phyloP scores from a whole-genome alignment of 2,888 invertebrate species.

The Sicus ferrugineus region DNA sequence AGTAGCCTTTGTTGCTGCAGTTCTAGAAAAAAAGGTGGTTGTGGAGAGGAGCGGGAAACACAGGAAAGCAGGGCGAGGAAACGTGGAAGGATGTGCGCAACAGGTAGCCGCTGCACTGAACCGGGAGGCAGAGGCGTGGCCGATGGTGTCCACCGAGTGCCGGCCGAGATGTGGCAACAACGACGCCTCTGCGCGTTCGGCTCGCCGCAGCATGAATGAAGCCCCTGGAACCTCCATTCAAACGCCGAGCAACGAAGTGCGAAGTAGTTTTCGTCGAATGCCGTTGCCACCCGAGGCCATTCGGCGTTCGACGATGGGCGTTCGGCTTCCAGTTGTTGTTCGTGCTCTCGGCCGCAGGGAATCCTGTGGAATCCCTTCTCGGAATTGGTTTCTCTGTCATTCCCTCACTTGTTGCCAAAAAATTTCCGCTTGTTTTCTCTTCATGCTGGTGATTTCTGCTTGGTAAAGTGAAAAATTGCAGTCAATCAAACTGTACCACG shows the following conservation, averaged over 20 bases:
- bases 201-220: background rate
- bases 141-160: background rate
- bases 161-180: background rate
- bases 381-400: background rate
- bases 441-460: background rate
- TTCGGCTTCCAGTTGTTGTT: no score
- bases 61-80: background rate
- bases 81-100: background rate
- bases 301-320: no score
- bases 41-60: background rate
- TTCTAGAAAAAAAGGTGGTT: no score
- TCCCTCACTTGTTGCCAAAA: no score
- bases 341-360: background rate
- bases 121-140: background rate
- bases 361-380: background rate
- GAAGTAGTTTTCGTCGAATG: no score
- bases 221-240: background rate
- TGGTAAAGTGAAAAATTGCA: background rate
- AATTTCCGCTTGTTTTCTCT: background rate
- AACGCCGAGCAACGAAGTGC: no score
- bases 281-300: no score
- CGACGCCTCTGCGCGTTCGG: background rate
- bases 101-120: background rate
- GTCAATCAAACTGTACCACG: background rate
- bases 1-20: no score